A percentile compares a stretch with the other conserved stretches of the same genome.
Evolutionary conservation across 2,797 vertebrate genomes (phyloP).

Genomic region (Pipistrellus nathusii): DNA sequence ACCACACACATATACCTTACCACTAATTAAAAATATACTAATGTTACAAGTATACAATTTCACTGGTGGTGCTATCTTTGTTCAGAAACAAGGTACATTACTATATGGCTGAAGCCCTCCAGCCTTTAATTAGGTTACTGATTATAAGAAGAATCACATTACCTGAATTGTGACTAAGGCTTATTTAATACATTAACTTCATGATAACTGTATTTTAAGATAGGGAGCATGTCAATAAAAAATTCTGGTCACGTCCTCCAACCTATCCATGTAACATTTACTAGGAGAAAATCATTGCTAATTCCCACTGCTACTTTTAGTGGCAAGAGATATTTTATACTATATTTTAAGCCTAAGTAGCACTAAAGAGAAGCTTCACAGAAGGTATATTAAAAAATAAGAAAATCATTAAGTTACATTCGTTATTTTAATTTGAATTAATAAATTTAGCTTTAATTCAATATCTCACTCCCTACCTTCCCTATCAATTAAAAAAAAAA

Average conservation of each 20-base stretch:
- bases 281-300: constrained; percentile 20
- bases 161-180: constrained; percentile 62
- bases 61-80: constrained; percentile 62
- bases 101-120: background rate
- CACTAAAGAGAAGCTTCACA: constrained; percentile 54
- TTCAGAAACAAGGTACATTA: constrained; percentile 42
- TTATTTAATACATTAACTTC: constrained; percentile 66
- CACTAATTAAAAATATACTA: constrained; percentile 67
- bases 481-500: constrained; percentile 47
- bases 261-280: background rate
- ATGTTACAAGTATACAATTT: constrained; percentile 69
- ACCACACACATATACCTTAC: background rate
- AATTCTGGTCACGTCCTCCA: constrained; percentile 28
- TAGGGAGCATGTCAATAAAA: constrained; percentile 43
- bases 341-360: constrained; percentile 33
- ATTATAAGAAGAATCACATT: constrained; percentile 71
- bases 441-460: constrained; percentile 54
- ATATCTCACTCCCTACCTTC: constrained; percentile 55
- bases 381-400: constrained; percentile 26
- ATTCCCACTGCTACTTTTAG: background rate
- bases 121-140: constrained; percentile 73
- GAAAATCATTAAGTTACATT: constrained; percentile 9
- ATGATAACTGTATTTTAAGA: constrained; percentile 64
- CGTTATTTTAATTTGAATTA: constrained; percentile 45
- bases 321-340: constrained; percentile 22